Evolutionary conservation across 2,888 invertebrate species (phyloP), one percentile per base, ranked within the genome.

Genomic region (Apamea sordens): DNA sequence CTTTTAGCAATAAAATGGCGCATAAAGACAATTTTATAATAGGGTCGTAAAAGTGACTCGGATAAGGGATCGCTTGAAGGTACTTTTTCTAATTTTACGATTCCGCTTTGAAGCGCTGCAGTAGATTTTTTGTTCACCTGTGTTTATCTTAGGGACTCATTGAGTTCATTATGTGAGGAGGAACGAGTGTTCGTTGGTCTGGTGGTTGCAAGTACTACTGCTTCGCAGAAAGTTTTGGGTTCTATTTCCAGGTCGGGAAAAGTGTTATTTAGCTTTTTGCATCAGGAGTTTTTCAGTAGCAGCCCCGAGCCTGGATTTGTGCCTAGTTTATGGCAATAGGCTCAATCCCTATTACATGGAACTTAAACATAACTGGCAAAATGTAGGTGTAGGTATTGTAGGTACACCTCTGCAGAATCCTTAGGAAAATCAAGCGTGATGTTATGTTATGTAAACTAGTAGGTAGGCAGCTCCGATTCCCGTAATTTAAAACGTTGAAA

Each of bases 1-100:
- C 96, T 94, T 95, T 95, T 94, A 92, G 95, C 96, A 96, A 96
- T 97, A 96, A 97, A 96, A 96, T 92, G 88, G 91, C 91, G 91
- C 94, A 94, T 96, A 96, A 97, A 96, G 96, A 95, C 95, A 94
- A 96, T 96, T 97, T 97, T 96, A 96, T 97, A 97, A 97, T 96
- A 94, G 96, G 94, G 91, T 94, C 95, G 93, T 96, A 96, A 96
- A 96, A 94, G 92, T 92, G 82, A 77, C 85, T 85, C n/a, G 92
- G 92, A 92, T 93, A 92, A 92, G 93, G 92, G 92, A 85, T 83
- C 81, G 85, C 89, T 90, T 83, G 72, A 77, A 89, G 89, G 90
- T 94, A 93, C 92, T 94, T 95, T 95, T 95, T 94, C 93, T 94
- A 94, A 95, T 94, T 96, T 96, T 94, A 96, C 93, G 95, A 93